Evolutionary conservation across 2,113 vertebrate species (phyloP).

Genomic region (Calonectris borealis): DNA sequence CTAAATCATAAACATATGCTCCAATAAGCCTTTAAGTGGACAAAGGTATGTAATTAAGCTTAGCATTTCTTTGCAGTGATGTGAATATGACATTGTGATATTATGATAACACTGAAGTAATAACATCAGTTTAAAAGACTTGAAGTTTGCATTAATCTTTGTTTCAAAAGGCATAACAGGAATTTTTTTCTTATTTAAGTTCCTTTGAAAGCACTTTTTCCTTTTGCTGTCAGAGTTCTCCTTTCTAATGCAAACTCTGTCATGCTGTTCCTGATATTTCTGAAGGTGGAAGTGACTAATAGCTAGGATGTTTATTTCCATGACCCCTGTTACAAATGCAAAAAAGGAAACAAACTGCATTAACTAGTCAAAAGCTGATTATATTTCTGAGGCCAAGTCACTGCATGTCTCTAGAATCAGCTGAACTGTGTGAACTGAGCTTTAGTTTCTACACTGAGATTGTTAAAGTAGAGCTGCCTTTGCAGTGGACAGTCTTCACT

Average conservation of each 20-base stretch:
- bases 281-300: conserved; percentile 60
- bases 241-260: neutral
- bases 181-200: neutral
- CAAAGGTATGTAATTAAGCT: neutral
- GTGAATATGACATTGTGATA: neutral
- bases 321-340: neutral
- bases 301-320: conserved; percentile 30
- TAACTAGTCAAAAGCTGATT: neutral
- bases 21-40: neutral
- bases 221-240: neutral
- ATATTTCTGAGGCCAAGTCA: neutral
- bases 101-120: neutral
- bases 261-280: neutral
- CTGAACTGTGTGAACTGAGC: neutral
- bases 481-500: neutral
- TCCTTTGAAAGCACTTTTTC: neutral
- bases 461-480: neutral
- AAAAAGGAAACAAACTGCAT: neutral
- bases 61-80: neutral
- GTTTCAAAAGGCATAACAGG: neutral
- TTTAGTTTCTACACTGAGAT: neutral
- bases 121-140: neutral
- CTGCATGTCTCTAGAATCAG: neutral
- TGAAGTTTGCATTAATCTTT: neutral
- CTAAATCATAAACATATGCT: neutral